Evolutionary conservation across 2,113 vertebrate genomes (phyloP).

Genomic region (Morphnarchus princeps): DNA sequence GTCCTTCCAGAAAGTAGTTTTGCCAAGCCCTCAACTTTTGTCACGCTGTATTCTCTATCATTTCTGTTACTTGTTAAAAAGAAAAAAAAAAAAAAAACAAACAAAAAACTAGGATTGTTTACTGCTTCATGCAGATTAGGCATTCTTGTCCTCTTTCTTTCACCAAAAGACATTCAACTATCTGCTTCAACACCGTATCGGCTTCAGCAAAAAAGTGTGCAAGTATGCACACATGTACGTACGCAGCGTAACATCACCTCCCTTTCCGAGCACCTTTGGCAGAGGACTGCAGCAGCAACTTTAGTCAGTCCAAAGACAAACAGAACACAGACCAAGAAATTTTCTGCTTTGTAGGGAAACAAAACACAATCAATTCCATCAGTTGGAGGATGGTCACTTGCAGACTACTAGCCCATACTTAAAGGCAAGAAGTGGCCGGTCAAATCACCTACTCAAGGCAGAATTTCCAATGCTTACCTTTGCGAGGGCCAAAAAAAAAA

Average conservation of each 20-base stretch:
- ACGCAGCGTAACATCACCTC: neutral
- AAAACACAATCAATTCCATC: neutral
- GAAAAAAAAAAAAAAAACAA: too few relatives aligned
- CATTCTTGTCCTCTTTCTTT: neutral
- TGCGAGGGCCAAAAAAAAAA: neutral
- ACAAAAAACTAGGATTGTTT: neutral
- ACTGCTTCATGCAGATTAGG: neutral
- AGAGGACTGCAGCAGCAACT: neutral
- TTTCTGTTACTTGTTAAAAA: neutral
- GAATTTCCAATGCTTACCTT: neutral
- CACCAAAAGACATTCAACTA: neutral
- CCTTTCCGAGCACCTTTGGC: neutral
- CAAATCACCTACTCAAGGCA: neutral
- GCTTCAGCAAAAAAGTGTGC: neutral
- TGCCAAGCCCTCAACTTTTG: neutral
- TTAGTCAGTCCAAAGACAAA: neutral
- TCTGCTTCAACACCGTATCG: fast-evolving
- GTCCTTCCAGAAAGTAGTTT: neutral
- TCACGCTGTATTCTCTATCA: neutral
- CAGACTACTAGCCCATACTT: neutral
- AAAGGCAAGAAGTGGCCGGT: neutral
- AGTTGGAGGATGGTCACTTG: neutral
- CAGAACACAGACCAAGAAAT: neutral
- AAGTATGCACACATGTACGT: fast-evolving
- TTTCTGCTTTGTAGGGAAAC: neutral